Conservation (phyloP, 2,113 vertebrate species). For the Cranoglanis bouderius region DNA sequence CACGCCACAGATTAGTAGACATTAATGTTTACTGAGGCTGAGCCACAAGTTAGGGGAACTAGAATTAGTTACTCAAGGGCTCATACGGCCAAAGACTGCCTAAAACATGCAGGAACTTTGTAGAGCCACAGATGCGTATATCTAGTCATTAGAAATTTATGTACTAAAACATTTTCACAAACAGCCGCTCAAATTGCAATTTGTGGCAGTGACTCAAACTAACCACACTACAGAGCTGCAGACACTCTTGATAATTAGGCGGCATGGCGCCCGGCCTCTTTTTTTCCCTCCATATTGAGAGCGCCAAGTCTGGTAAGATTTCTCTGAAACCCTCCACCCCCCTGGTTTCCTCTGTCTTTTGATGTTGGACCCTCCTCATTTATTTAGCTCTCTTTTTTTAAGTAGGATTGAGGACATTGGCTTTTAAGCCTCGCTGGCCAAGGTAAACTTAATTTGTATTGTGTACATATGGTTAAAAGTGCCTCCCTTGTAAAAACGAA, state of each 20-base stretch:
- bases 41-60: background rate
- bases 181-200: slow-evolving; percentile 22
- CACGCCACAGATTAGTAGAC: background rate
- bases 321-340: slow-evolving; percentile 15
- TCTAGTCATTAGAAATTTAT: background rate
- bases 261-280: slow-evolving; percentile 37
- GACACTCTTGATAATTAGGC: slow-evolving; percentile 37
- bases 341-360: slow-evolving; percentile 53
- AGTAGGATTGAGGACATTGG: slow-evolving; percentile 49
- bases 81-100: background rate
- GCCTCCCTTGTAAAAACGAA: slow-evolving; percentile 54
- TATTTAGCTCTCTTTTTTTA: slow-evolving; percentile 51
- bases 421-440: slow-evolving; percentile 57
- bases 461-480: slow-evolving; percentile 61
- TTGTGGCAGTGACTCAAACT: slow-evolving; percentile 34
- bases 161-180: slow-evolving; percentile 44
- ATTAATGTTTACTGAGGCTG: slow-evolving; percentile 28
- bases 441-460: slow-evolving; percentile 62
- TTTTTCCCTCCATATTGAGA: slow-evolving; percentile 16
- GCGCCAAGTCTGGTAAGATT: slow-evolving; percentile 41
- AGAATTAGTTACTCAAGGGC: background rate
- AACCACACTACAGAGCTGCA: slow-evolving; percentile 33
- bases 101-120: slow-evolving; percentile 8
- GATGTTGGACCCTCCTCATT: slow-evolving; percentile 56
- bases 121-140: slow-evolving; percentile 24